These are phyloP conservation scores for Himalopsyche tibetana DNA, from an alignment of 2,888 invertebrate species.

Conservation along the genomic window DNA sequence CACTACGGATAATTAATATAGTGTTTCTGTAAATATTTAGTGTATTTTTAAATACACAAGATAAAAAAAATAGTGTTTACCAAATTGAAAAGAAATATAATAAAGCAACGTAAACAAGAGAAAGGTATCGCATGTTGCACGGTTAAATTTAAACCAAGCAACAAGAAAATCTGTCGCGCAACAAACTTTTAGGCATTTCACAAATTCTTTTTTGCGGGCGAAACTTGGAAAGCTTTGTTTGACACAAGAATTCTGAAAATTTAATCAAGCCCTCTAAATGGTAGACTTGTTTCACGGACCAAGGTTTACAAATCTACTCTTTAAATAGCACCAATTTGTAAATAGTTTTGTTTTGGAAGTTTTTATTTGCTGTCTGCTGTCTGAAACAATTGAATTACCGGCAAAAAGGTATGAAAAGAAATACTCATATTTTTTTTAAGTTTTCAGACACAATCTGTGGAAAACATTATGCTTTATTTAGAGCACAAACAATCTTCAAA, in stretches of 20 bases:
- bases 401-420: background rate
- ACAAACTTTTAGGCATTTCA: background rate
- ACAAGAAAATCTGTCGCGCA: slow-evolving; percentile 26
- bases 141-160: background rate
- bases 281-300: slow-evolving; percentile 22
- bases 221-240: background rate
- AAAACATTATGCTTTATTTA: background rate
- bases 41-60: too few species aligned
- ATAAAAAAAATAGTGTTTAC: too few species aligned
- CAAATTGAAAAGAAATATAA: too few species aligned
- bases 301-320: slow-evolving; percentile 5
- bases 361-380: slow-evolving; percentile 34
- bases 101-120: too few species aligned
- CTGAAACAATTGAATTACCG: slow-evolving; percentile 15
- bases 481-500: too few species aligned
- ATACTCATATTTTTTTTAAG: slow-evolving; percentile 7
- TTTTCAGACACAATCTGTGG: background rate
- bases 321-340: slow-evolving; percentile 22
- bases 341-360: background rate
- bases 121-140: background rate
- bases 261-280: slow-evolving; percentile 31
- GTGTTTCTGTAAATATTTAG: too few species aligned
- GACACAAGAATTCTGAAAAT: slow-evolving; percentile 31
- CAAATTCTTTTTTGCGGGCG: background rate
- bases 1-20: too few species aligned